Evolutionary conservation across 2,797 vertebrate species (phyloP).

Genomic region (Pterois miles): DNA sequence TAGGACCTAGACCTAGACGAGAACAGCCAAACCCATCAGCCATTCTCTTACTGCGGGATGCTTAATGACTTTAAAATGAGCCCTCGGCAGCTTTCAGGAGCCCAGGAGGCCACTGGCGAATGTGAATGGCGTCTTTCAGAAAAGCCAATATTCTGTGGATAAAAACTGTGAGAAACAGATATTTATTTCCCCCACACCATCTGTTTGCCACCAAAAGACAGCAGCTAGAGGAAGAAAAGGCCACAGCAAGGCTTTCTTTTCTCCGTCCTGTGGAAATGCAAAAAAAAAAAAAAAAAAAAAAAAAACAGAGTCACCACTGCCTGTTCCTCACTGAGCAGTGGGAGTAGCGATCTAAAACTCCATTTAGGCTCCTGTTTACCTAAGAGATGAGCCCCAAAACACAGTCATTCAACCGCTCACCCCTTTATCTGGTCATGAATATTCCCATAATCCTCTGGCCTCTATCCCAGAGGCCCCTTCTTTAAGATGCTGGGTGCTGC

Average conservation of each 20-base stretch:
- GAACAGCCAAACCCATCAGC: not conserved
- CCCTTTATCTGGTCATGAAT: constrained; percentile 95
- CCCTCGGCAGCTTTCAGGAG: constrained; percentile 38
- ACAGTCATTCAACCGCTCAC: constrained; percentile 87
- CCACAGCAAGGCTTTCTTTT: constrained; percentile 77
- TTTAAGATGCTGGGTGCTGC: constrained; percentile 73
- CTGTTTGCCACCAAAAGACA: constrained; percentile 80
- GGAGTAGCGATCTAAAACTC: constrained; percentile 81
- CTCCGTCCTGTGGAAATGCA: constrained; percentile 65
- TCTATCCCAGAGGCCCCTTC: constrained; percentile 85
- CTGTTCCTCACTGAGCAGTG: constrained; percentile 65
- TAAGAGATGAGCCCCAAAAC: constrained; percentile 95
- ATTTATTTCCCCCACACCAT: constrained; percentile 79
- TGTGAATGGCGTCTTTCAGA: constrained; percentile 55
- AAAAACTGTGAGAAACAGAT: constrained; percentile 77
- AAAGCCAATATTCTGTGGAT: constrained; percentile 64
- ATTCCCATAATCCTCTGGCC: constrained; percentile 95
- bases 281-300: constrained; percentile 52
- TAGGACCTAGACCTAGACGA: not conserved
- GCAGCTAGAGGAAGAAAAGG: constrained; percentile 68
- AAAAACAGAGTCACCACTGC: constrained; percentile 67
- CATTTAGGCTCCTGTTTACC: constrained; percentile 91
- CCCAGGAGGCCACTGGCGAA: constrained; percentile 33
- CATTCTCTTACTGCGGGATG: constrained; percentile 6
- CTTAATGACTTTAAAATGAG: constrained; percentile 61